Base-by-base conservation (phyloP, 1,140 invertebrate genomes). In the Eueides isabella region DNA sequence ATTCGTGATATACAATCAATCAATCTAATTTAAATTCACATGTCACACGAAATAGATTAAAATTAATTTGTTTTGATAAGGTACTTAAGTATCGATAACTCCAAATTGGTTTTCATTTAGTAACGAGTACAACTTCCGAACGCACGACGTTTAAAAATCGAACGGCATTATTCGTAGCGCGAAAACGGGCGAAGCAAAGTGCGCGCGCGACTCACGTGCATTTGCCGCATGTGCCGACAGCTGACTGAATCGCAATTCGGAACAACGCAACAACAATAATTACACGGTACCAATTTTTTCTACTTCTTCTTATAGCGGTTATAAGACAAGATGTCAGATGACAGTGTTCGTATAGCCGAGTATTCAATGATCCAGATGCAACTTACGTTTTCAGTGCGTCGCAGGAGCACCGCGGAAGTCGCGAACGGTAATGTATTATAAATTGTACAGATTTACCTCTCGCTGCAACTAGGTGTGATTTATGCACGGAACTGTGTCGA, bases 121-220 rank as follows among this genome's bases (percentile, higher is more conserved):
- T 55, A 9, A 38, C 35, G 16, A 38, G 16, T 16, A 48, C 38
- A 41, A 41, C 48, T 61, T 67, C 23, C 6, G 31, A 64, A 68
- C 29, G 44, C 35, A 62, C 67, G 74, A 72, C 80, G 80, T 83
- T 76, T 71, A 67, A 68, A 84, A 82, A 79, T 80, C 77, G 79
- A 79, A 75, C 78, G 79, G 70, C 74, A 78, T 79, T 74, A 76
- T 83, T 80, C 79, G 79, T 82, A 80, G 72, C 87, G 89, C 88
- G 85, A 89, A 90, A 85, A 85, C 75, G 41, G 72, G 78, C 76
- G 78, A 76, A 67, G 70, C 66, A 78, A 61, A 77, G 74, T 88
- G 90, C 88, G 90, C 89, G 87, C 86, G 85, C 88, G 85, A 80
- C 88, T 82, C 85, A 78, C 88, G 90, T 90, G 83, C 88, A 83